Evolutionary conservation across 2,113 vertebrate genomes (phyloP).

Genomic region (Trochalopteron elliotii): DNA sequence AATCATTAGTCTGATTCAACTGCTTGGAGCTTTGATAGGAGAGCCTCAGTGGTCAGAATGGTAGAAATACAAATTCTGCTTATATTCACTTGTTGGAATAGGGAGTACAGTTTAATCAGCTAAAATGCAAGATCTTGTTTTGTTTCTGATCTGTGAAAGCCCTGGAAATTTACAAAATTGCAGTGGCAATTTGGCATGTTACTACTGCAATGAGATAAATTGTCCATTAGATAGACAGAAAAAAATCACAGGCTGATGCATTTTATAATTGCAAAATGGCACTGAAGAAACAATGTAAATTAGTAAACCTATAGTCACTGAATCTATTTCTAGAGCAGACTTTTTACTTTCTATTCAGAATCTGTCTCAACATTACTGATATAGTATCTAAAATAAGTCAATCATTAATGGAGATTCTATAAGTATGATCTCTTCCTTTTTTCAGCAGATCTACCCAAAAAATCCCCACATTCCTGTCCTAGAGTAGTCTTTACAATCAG

Average conservation of each 20-base stretch:
- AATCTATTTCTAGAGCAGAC: not conserved
- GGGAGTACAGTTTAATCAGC: not conserved
- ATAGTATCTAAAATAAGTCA: not conserved
- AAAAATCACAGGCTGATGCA: not conserved
- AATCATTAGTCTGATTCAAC: not conserved
- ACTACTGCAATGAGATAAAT: not conserved
- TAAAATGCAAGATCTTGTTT: not conserved
- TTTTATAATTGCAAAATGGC: not conserved
- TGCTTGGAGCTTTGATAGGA: not conserved
- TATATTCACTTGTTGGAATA: not conserved
- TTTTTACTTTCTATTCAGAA: not conserved
- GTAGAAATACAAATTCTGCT: not conserved
- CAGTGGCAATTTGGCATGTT: not conserved
- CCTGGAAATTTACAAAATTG: not conserved
- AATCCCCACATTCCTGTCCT: accelerated
- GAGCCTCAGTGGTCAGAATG: not conserved
- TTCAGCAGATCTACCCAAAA: not conserved
- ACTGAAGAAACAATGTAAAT: not conserved
- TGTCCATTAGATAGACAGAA: not conserved
- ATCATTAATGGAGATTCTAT: not conserved
- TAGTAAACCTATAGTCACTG: not conserved
- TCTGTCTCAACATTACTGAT: not conserved
- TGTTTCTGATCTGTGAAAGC: not conserved
- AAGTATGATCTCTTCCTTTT: not conserved
- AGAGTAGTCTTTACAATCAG: not conserved